phyloP scores from a whole-genome alignment of 1,140 invertebrate species.

The Formica exsecta region DNA sequence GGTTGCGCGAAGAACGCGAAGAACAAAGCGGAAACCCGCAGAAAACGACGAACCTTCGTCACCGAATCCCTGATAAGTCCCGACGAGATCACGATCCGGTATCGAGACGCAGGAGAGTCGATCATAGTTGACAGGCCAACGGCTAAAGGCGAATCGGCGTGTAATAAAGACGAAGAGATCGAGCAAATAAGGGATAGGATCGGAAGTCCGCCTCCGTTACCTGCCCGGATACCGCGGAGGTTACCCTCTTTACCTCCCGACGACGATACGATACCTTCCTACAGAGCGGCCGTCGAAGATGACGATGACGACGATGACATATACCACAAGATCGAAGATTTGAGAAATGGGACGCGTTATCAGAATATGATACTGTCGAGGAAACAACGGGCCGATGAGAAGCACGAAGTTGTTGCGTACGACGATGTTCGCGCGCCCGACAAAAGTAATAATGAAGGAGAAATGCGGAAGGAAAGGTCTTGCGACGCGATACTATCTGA shows the following conservation, averaged over 20 bases:
- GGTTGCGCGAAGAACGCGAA: conserved; percentile 35
- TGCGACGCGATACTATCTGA: background rate
- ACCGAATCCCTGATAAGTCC: background rate
- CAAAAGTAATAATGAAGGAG: background rate
- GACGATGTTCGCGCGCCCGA: conserved; percentile 59
- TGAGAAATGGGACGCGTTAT: conserved; percentile 74
- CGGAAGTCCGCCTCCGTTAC: conserved; percentile 71
- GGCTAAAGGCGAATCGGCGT: background rate
- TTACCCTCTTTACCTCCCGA: conserved; percentile 79
- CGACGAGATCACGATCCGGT: background rate
- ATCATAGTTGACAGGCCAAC: background rate
- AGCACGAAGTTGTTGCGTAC: conserved; percentile 11
- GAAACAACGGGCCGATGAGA: conserved; percentile 64
- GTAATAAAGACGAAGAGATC: background rate
- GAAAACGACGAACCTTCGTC: background rate
- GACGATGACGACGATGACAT: conserved; percentile 82
- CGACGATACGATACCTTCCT: conserved; percentile 41
- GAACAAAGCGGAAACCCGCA: background rate
- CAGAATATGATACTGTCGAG: conserved; percentile 72
- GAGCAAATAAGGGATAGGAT: no score
- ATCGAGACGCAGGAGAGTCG: conserved; percentile 1
- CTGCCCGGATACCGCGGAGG: conserved; percentile 76
- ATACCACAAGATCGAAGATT: conserved; percentile 83
- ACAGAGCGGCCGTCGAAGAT: conserved; percentile 64
- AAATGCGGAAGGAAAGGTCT: conserved; percentile 1